Evolutionary conservation across 53 echinoderm and acorn worm genomes (phyloP), one percentile per base, ranked within the genome.

Genomic region (Echinometra lucunter): DNA sequence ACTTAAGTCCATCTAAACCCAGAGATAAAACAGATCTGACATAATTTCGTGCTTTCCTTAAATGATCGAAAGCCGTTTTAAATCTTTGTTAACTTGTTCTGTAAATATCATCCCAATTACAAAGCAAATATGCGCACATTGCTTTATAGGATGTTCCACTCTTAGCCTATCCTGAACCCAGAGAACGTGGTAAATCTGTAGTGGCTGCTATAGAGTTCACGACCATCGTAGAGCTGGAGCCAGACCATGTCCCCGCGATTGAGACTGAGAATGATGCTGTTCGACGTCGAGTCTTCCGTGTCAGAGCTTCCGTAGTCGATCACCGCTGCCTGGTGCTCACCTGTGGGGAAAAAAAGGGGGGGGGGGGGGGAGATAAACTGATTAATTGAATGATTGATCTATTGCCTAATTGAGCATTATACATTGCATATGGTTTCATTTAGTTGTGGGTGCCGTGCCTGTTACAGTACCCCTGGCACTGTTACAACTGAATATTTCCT

Each of bases 161-260:
- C 96, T 44, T 94, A 83, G n/a, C 58, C 94, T 66, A 94, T 82
- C 28, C 94, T 66, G 45, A 94, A 94, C 1, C 98, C 98, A 45
- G 98, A 97, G 94, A 98, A 98, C 0, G 98, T 97, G 18, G 97
- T 98, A 69, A 96, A 97, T 56, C 96, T 74, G 95, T 98, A 97
- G 66, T 98, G 96, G 40, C 97, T 97, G 95, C 98, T 98, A 75
- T 97, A 96, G 12, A 97, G 67, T 88, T 97, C 98, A 17, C 97
- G 83, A 18, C 97, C 97, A 67, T 95, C 94, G 72, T 95, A 96
- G 27, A 97, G 92, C 63, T 96, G 96, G 32, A 98, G 95, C 96
- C 96, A 97, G 23, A 97, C 95, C 32, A 55, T 7, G 91, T 98
- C 97, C 0, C 94, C 92, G 7, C 5, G 63, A 66, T 34, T 45